Percentiles rank a stretch among this genome's conserved stretches.
phyloP scores from a whole-genome alignment of 1,140 invertebrate genomes.

The Drosophila paulistorum region DNA sequence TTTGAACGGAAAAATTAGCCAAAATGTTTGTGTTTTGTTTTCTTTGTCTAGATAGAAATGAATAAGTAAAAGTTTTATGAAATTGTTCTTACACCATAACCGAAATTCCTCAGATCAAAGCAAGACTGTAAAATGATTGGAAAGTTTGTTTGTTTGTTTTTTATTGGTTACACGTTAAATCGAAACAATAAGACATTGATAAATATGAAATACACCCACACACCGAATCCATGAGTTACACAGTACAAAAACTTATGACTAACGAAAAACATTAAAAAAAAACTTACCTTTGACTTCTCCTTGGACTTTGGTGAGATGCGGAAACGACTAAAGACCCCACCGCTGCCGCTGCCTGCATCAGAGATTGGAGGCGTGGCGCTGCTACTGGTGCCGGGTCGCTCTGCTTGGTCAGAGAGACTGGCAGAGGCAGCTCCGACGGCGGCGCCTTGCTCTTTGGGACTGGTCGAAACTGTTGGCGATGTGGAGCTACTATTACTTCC shows the following conservation, averaged over 20 bases:
- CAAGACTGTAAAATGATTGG: constrained; percentile 83
- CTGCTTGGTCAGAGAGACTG: constrained; percentile 73
- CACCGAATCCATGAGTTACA: constrained; percentile 17
- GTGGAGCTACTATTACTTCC: constrained; percentile 58
- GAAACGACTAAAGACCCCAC: constrained; percentile 85
- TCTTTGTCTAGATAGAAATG: constrained; percentile 15
- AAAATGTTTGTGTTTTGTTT: background rate
- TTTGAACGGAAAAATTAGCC: background rate
- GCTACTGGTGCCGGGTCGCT: constrained; percentile 75
- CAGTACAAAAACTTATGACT: constrained; percentile 23
- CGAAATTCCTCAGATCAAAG: constrained; percentile 83
- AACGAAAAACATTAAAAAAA: background rate
- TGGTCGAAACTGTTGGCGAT: constrained; percentile 39
- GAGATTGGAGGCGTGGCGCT: constrained; percentile 71
- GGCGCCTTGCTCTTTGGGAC: constrained; percentile 59
- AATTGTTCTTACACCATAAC: constrained; percentile 83
- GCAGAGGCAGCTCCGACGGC: constrained; percentile 38
- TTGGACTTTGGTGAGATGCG: constrained; percentile 87
- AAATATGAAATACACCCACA: constrained; percentile 31
- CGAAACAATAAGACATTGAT: constrained; percentile 38
- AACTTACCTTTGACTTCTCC: constrained; percentile 87
- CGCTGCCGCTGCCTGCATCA: constrained; percentile 48
- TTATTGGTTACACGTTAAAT: constrained; percentile 26
- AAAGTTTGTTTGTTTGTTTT: constrained; percentile 40
- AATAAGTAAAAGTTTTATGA: background rate